Percentiles rank a stretch among this genome's conserved stretches.
phyloP scores from a whole-genome alignment of 2,888 invertebrate genomes.

The Argyresthia albistria region DNA sequence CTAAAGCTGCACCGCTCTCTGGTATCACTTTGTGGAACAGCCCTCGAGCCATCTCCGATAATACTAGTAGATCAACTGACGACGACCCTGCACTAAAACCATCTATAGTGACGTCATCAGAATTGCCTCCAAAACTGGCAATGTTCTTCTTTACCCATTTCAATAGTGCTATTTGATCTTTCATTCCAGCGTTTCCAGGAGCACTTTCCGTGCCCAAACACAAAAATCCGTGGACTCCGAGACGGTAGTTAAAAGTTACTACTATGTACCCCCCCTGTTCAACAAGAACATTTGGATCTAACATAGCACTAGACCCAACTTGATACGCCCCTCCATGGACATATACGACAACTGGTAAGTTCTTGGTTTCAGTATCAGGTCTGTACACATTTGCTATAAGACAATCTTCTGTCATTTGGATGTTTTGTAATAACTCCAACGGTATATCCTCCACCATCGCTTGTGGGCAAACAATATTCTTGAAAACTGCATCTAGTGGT shows the following conservation, averaged over 20 bases:
- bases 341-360: constrained; percentile 23
- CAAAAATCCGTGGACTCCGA: constrained; percentile 25
- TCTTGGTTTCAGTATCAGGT: constrained; percentile 19
- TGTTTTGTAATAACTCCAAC: background rate
- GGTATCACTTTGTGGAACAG: constrained; percentile 36
- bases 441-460: background rate
- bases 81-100: constrained; percentile 40
- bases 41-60: constrained; percentile 31
- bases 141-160: constrained; percentile 39
- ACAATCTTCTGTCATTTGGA: background rate
- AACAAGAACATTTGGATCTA: constrained; percentile 10
- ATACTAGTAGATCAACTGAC: constrained; percentile 31
- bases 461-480: background rate
- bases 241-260: constrained; percentile 20
- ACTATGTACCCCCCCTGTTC: constrained; percentile 12
- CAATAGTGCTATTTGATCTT: constrained; percentile 40
- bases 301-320: constrained; percentile 12
- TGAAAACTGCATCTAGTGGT: background rate
- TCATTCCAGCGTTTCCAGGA: constrained; percentile 41
- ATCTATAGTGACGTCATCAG: constrained; percentile 35
- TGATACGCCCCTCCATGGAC: constrained; percentile 26
- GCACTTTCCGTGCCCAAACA: constrained; percentile 25
- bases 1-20: constrained; percentile 30
- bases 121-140: constrained; percentile 37
- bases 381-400: constrained; percentile 14